Base-by-base conservation (phyloP, 2,888 invertebrate species). In the Microplitis manilae region DNA sequence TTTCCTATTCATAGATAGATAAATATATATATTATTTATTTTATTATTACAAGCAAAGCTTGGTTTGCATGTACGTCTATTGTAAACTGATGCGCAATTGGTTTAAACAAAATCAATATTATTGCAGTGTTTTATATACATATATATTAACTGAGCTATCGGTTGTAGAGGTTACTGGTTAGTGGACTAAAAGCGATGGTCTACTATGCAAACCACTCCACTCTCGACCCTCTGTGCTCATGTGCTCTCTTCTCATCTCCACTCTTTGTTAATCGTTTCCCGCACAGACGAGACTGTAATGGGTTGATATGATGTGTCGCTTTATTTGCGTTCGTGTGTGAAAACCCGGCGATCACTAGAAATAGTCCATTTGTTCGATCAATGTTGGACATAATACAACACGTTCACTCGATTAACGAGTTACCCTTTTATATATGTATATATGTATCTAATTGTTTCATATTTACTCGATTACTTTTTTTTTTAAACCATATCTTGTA, bases 191-290 rank as follows among this genome's bases (percentile, higher is more conserved):
- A 73, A 73, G 65, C 50, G 50, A 62, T 62, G 40, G 41, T 61
- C 61, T 71, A 61, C 30, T 62, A 38, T 61, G 62, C 62, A 71
- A 71, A 71, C 71, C 61, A 71, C 59, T 17, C 70, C 50, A 15
- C 30, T 30, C 71, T 70, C 60, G 20, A 38, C 15, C 38, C 71
- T 13, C 60, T 71, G 71, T 72, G 20, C 50, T n/a, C 64, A 60
- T 71, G 50, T 64, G 13, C 50, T 50, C 50, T 50, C 50, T 50
- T 50, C 73, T 73, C 73, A 50, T 72, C 68, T 77, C 64, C 62
- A 61, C 77, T 77, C 77, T 77, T 77, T 73, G 77, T 73, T 77
- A 77, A 73, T 77, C 61, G 61, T 62, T 67, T 73, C 50, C 50
- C 50, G 59, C 38, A 15, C 41, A 62, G 60, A 39, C 62, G n/a